Evolutionary conservation across 2,797 vertebrate species (phyloP).

Genomic region (Melanitta fusca): DNA sequence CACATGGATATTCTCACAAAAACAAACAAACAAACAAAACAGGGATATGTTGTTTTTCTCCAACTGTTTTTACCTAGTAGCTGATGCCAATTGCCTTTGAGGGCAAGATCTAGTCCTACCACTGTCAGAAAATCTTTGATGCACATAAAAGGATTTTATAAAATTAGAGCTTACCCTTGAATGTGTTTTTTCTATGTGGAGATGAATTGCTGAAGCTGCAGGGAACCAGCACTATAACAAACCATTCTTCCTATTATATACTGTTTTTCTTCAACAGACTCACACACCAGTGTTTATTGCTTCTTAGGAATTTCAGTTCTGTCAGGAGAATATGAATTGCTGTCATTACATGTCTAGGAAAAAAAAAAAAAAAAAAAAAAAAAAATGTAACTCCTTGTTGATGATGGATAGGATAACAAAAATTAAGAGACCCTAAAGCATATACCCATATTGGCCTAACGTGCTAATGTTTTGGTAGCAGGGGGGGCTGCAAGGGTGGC

Average conservation of each 20-base stretch:
- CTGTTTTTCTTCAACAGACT: neutral
- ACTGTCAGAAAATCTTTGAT: neutral
- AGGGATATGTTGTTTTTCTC: neutral
- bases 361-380: neutral
- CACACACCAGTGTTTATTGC: neutral
- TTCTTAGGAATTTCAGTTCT: neutral
- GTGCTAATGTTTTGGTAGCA: too few relatives aligned
- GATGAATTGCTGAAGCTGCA: neutral
- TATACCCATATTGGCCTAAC: neutral
- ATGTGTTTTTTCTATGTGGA: neutral
- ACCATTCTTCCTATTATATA: neutral
- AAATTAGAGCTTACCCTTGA: neutral
- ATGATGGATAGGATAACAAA: neutral
- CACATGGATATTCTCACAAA: neutral
- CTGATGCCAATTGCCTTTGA: neutral
- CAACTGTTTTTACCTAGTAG: neutral
- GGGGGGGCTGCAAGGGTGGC: too few relatives aligned
- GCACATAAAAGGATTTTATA: neutral
- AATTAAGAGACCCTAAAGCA: neutral
- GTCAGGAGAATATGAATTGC: neutral
- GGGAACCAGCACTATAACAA: neutral
- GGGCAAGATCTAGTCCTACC: neutral
- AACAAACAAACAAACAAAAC: neutral
- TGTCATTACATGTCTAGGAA: neutral
- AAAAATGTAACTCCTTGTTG: neutral